Evolutionary conservation across 2,888 invertebrate genomes (phyloP), one percentile per base, ranked within the genome.

Genomic region (Ryuthela nishihirai): DNA sequence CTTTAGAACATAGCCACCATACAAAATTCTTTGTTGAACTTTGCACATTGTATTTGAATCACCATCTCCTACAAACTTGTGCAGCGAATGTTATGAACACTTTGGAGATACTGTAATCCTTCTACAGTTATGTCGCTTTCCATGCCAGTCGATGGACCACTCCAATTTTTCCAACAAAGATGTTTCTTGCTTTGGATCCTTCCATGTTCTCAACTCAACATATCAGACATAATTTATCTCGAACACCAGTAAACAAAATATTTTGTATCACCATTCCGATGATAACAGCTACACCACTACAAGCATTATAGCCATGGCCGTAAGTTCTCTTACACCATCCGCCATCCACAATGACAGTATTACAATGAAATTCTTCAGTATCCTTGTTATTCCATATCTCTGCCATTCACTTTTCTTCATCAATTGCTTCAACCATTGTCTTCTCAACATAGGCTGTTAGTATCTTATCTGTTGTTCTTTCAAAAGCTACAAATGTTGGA

Each of bases 301-400:
- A 39, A 5, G 38, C 38, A 17, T 32, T 47, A 17, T 47, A 47
- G 2, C 47, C 47, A 3, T 38, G 41, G 7, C 49, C 49, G 25
- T 49, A 42, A 6, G 9, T 42, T 9, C 49, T 20, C 25, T 49
- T 49, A 18, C 41, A 42, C 42, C 49, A 42, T 6, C 49, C 49
- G 1, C 42, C 49, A 34, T 49, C 42, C 7, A 41, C 41, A 17
- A 38, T 23, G 0, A 21, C 49, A 12, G 39, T 18, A 18, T 32
- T 32, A 29, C 20, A 20, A 15, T 40, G 23, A 26, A 15, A 47
- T 5, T 23, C 32, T 9, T 48, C 40, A 9, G 12, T 15, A 40
- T 48, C 48, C 32, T 35, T 38, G 20, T 26, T 9, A 3, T 12
- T n/a, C 23, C 21, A 15, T 9, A 4, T 1, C 24, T 49, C 34